These are phyloP conservation scores for Epinotia bilunana DNA, from an alignment of 2,888 invertebrate genomes.

Conservation along the genomic window DNA sequence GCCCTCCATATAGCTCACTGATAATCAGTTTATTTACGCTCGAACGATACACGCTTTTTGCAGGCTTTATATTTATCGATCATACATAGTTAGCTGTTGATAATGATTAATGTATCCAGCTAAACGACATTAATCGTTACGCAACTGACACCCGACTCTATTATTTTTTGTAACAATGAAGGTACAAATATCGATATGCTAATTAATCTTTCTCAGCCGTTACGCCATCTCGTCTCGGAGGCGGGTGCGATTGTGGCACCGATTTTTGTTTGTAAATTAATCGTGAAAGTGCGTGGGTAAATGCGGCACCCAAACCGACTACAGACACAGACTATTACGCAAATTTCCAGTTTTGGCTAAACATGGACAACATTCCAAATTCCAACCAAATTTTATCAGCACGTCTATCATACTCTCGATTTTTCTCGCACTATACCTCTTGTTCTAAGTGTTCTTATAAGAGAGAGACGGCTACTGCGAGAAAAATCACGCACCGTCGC, in stretches of 20 bases:
- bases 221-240: constrained; percentile 53
- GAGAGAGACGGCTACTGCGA: too few species aligned
- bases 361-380: constrained; percentile 33
- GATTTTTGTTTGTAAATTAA: constrained; percentile 57
- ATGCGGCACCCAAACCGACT: constrained; percentile 53
- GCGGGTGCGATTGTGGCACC: constrained; percentile 54
- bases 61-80: constrained; percentile 26
- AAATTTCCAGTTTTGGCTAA: constrained; percentile 39
- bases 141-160: constrained; percentile 40
- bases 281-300: constrained; percentile 69
- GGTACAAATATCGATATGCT: constrained; percentile 61
- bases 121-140: constrained; percentile 36
- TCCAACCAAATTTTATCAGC: not conserved
- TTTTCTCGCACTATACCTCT: too few species aligned
- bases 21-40: constrained; percentile 32
- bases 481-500: too few species aligned
- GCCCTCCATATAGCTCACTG: constrained; percentile 18
- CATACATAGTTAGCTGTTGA: constrained; percentile 26
- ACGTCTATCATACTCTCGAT: too few species aligned
- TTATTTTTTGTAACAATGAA: constrained; percentile 53
- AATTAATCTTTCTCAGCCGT: constrained; percentile 65
- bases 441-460: too few species aligned
- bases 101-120: constrained; percentile 35
- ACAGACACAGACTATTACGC: constrained; percentile 33
- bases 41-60: constrained; percentile 29